A percentile compares a stretch with the other conserved stretches of the same genome.
Conservation (phyloP, 2,113 vertebrate genomes). For the Ameiurus melas region DNA sequence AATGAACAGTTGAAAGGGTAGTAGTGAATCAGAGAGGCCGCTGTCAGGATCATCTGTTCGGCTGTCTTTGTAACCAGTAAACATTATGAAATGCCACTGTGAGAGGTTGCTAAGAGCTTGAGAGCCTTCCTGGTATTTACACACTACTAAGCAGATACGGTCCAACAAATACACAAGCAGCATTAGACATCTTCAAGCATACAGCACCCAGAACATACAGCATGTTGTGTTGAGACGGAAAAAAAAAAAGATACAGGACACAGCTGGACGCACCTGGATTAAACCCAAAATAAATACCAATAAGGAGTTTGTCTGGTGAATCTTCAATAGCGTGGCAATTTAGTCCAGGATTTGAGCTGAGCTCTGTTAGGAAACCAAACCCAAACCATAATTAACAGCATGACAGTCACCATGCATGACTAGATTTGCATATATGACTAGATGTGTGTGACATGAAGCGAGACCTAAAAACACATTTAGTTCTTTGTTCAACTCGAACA, state of each 20-base stretch:
- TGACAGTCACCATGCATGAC: background rate
- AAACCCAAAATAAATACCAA: background rate
- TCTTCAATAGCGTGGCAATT: background rate
- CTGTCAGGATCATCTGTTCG: slow-evolving; percentile 32
- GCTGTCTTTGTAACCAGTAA: slow-evolving; percentile 23
- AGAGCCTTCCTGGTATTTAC: slow-evolving; percentile 2
- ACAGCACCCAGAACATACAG: background rate
- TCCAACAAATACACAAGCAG: slow-evolving; percentile 11
- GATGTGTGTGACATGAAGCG: background rate
- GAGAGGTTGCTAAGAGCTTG: slow-evolving; percentile 25
- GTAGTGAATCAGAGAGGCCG: background rate
- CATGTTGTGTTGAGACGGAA: background rate
- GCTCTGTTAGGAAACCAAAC: background rate
- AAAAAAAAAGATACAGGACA: background rate
- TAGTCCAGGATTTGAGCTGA: too few relatives aligned
- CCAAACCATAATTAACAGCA: background rate
- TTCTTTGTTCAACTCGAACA: too few relatives aligned
- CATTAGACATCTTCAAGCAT: background rate
- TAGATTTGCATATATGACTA: background rate
- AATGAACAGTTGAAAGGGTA: background rate
- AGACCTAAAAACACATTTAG: background rate
- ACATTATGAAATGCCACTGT: slow-evolving; percentile 33
- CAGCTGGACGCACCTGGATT: background rate
- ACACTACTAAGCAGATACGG: background rate
- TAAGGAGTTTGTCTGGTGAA: background rate